Evolutionary conservation across 30 jellyfish, hydroid and myxozoan species (phyloP), one percentile per base, ranked within the genome.

Genomic region (Cassiopea andromeda): DNA sequence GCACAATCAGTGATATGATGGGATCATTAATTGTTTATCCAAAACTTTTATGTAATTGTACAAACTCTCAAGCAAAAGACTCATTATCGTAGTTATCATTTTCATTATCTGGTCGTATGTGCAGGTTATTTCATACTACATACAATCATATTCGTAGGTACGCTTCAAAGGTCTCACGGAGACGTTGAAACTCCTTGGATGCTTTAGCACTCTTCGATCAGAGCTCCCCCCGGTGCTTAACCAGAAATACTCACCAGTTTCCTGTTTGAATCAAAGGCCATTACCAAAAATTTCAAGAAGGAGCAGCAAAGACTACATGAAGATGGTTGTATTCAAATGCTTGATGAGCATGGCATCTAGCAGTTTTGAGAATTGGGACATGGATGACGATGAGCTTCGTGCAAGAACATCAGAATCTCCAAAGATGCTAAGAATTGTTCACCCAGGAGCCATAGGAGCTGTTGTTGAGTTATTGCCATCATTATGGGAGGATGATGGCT

Each of bases 101-200:
- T 27, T 27, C 38, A 27, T 27, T 27, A 27, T 27, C 38, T 27
- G 38, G 38, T 27, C 38, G 38, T 27, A 27, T 27, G 38, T 27
- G 38, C 38, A 27, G 38, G 38, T 27, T 27, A 27, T 27, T 27
- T 27, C 38, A 27, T 27, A 27, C 38, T 27, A 27, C 38, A 27
- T 27, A 27, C 38, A 27, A 27, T 27, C 38, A 27, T 27, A 27
- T 27, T 70, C 47, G 13, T 38, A 91, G 97, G 96, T 95, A 49
- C 98, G 99, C 19, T 95, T 95, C 79, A 91, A 91, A 87, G 98
- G 99, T 7, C 84, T 95, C 74, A 91, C 97, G 2, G 99, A 95
- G 44, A 95, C 99, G 17, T 66, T 95, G 46, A 86, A 87, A 69
- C 96, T 95, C 1, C 93, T 95, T 15, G 99, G 99, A 43, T 95